A percentile compares a stretch with the other conserved stretches of the same genome.
Conservation (phyloP, 2,888 invertebrate species). For the Pterostichus niger region DNA sequence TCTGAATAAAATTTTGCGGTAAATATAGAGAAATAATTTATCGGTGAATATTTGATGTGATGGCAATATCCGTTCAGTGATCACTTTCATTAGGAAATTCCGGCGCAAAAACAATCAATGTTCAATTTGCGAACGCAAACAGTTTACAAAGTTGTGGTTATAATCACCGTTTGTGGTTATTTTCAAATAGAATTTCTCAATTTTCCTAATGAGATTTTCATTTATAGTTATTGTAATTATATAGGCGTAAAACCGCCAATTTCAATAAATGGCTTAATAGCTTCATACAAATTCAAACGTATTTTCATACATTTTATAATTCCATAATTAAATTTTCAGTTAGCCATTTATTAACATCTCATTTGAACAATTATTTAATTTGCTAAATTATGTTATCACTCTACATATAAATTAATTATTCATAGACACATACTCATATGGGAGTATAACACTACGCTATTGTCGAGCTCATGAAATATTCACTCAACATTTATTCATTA, state of each 20-base stretch:
- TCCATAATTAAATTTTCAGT: slow-evolving; percentile 16
- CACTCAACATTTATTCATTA: no score
- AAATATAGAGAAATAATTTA: slow-evolving; percentile 12
- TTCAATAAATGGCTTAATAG: slow-evolving; percentile 50
- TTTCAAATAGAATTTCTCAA: slow-evolving; percentile 63
- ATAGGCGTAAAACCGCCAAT: slow-evolving; percentile 42
- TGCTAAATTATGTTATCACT: neutral
- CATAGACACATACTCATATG: neutral
- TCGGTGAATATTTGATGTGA: slow-evolving; percentile 17
- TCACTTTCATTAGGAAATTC: slow-evolving; percentile 37
- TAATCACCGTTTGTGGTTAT: slow-evolving; percentile 63
- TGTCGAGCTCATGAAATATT: no score
- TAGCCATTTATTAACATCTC: neutral
- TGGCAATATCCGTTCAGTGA: slow-evolving; percentile 17
- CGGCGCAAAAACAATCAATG: slow-evolving; percentile 41
- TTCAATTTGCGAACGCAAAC: slow-evolving; percentile 46
- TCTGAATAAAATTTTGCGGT: neutral
- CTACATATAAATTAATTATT: slow-evolving; percentile 2
- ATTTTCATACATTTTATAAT: slow-evolving; percentile 31
- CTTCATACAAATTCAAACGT: neutral
- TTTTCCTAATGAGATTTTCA: slow-evolving; percentile 61
- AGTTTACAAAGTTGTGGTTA: slow-evolving; percentile 53
- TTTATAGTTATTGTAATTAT: slow-evolving; percentile 51
- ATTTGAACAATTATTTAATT: slow-evolving; percentile 14
- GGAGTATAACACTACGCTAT: neutral